Evolutionary conservation across 2,888 invertebrate species (phyloP).

Genomic region (Nymphalis c-album): DNA sequence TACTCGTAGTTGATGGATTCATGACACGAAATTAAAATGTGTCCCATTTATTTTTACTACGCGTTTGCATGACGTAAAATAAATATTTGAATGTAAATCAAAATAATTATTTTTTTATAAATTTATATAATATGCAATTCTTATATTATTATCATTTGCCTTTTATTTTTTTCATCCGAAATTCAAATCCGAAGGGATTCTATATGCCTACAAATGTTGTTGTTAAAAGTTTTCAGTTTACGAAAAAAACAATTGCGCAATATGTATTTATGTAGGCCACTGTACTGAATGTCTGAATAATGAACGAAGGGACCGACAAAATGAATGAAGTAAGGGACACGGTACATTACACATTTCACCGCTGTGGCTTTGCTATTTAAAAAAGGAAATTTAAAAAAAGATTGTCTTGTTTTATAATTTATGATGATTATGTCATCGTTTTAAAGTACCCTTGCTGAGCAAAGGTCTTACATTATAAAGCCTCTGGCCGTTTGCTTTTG

Average conservation of each 20-base stretch:
- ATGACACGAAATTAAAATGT: neutral
- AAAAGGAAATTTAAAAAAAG: neutral
- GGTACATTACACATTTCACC: slow-evolving; percentile 12
- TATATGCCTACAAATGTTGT: too few species aligned
- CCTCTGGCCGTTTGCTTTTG: too few species aligned
- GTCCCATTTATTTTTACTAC: neutral
- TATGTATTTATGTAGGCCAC: slow-evolving; percentile 22
- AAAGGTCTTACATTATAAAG: too few species aligned
- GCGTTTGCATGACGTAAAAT: too few species aligned
- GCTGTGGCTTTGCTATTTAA: neutral
- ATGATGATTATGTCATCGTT: neutral
- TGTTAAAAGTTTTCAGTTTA: neutral
- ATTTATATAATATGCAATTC: too few species aligned
- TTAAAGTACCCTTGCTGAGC: neutral
- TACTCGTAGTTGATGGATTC: slow-evolving; percentile 3
- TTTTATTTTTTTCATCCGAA: too few species aligned
- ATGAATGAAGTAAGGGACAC: slow-evolving; percentile 26
- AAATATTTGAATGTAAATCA: too few species aligned
- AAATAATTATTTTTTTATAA: too few species aligned
- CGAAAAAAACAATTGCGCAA: slow-evolving; percentile 22
- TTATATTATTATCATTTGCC: too few species aligned
- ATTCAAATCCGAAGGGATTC: too few species aligned
- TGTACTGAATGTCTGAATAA: slow-evolving; percentile 33
- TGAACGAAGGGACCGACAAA: slow-evolving; percentile 31
- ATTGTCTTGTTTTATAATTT: neutral